phyloP scores from a whole-genome alignment of 1,140 invertebrate species.

The Bicyclus anynana region DNA sequence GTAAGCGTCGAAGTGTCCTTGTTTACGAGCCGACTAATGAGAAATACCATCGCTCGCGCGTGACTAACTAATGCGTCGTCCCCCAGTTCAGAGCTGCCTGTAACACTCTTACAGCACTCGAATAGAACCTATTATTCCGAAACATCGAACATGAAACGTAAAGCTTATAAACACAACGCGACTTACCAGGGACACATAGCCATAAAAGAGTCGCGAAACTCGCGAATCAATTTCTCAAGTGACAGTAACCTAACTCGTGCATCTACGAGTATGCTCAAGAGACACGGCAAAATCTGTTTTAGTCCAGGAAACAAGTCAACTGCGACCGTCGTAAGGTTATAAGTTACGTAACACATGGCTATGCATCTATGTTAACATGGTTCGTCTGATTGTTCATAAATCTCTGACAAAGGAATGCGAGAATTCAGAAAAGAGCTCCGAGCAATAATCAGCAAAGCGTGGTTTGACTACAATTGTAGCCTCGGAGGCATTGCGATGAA shows the following conservation, averaged over 20 bases:
- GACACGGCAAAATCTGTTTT: conserved; percentile 23
- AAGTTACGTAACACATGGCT: conserved; percentile 1
- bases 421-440: conserved; percentile 23
- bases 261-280: conserved; percentile 18
- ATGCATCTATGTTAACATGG: background rate
- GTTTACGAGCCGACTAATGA: conserved; percentile 67
- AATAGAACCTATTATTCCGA: conserved; percentile 16
- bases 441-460: conserved; percentile 43
- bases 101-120: conserved; percentile 7
- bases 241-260: conserved; percentile 28
- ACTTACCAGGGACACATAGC: conserved; percentile 14
- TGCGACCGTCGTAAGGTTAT: conserved; percentile 7
- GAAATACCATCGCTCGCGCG: conserved; percentile 58
- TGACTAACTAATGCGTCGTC: conserved; percentile 55
- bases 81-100: conserved; percentile 25
- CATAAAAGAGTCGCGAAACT: conserved; percentile 26
- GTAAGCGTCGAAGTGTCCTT: conserved; percentile 65
- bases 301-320: conserved; percentile 16
- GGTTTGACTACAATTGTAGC: conserved; percentile 48
- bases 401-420: conserved; percentile 13
- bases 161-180: conserved; percentile 11
- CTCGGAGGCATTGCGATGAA: conserved; percentile 35
- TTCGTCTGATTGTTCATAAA: conserved; percentile 4
- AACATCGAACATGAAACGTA: conserved; percentile 3
- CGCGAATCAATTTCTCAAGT: conserved; percentile 30